Evolutionary conservation across 1,140 invertebrate genomes (phyloP), one percentile per base, ranked within the genome.

Genomic region (Bursaphelenchus mucronatus): DNA sequence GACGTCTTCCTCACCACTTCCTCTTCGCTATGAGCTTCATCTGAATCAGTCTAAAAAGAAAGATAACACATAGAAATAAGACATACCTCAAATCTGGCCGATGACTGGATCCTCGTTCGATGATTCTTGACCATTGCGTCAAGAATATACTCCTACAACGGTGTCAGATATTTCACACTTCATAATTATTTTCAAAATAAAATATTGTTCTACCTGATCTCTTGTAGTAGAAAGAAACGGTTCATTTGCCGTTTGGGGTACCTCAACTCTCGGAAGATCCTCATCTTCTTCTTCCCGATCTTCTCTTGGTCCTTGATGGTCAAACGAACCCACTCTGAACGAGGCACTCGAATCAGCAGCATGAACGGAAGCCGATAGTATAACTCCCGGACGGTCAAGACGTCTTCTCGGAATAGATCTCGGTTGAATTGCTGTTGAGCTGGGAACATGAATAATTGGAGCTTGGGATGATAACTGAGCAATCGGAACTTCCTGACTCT

Each of bases 331-430:
- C 13, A 39, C n/a, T 15, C 39, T n/a, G 39, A n/a, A 55, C n/a
- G 39, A 55, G n/a, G 41, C 17, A 44, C n/a, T 15, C 54, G 4
- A 55, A 55, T 39, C 54, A 6, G 19, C 13, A 39, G 15, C 40
- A 44, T 59, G 57, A 39, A 59, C 41, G 21, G 57, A 59, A 39
- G 57, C 57, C 40, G 57, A 59, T 1, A 59, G 57, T n/a, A 59
- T 59, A 50, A 59, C 45, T 11, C 45, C 57, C 40, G 41, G 41
- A 44, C 45, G 41, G 6, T 44, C 11, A 11, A 11, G 19, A 45
- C 57, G 57, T 3, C 11, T 59, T 39, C 45, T 59, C 40, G 40
- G n/a, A 39, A 40, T 44, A 17, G 57, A 43, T 19, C 40, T 13
- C 1, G 41, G 41, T 50, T 59, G 40, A 39, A 59, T 59, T 39